phyloP scores from a whole-genome alignment of 2,797 vertebrate genomes.

The Lithobates pipiens region DNA sequence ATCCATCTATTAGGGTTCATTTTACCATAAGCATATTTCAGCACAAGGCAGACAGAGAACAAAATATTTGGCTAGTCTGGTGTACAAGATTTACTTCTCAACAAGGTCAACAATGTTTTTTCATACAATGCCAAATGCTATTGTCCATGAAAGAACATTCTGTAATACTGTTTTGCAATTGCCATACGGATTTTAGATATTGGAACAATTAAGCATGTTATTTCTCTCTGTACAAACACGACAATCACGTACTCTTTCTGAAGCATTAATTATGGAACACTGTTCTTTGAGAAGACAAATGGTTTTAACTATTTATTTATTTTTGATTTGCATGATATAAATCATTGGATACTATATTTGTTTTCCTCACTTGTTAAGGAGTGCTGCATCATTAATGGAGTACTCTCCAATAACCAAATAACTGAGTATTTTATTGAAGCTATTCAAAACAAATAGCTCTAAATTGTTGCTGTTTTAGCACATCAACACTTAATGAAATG shows the following conservation, averaged over 20 bases:
- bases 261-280: slow-evolving; percentile 15
- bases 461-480: slow-evolving; percentile 47
- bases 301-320: slow-evolving; percentile 15
- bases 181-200: not conserved
- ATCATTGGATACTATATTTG: not conserved
- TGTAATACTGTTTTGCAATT: not conserved
- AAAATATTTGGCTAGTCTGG: too few relatives aligned
- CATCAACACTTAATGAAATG: slow-evolving; percentile 40
- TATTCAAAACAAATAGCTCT: slow-evolving; percentile 44
- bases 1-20: too few relatives aligned
- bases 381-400: slow-evolving; percentile 14
- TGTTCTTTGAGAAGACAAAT: slow-evolving; percentile 33
- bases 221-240: slow-evolving; percentile 5
- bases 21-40: too few relatives aligned
- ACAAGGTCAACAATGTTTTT: not conserved
- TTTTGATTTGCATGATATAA: not conserved
- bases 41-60: too few relatives aligned
- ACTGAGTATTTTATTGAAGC: slow-evolving; percentile 16
- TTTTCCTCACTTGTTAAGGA: slow-evolving; percentile 15
- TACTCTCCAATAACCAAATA: slow-evolving; percentile 20
- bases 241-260: not conserved
- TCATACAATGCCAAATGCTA: not conserved
- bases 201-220: not conserved
- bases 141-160: not conserved
- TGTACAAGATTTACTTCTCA: too few relatives aligned